Evolutionary conservation across 1,140 invertebrate species (phyloP).

Genomic region (Batillaria attramentaria): DNA sequence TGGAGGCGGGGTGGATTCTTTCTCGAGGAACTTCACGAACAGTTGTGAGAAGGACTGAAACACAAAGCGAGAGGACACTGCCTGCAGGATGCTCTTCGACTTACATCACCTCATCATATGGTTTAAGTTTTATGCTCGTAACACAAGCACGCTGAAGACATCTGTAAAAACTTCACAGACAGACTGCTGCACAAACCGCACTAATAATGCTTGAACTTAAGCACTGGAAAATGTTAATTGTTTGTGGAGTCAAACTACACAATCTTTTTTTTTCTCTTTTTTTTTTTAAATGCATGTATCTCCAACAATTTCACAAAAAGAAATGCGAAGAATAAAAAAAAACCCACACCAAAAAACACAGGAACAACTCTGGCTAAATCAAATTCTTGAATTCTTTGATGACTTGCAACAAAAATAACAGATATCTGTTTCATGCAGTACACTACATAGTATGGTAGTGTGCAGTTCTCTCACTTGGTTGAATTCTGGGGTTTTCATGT

Average conservation of each 20-base stretch:
- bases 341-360: background rate
- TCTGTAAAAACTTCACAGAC: background rate
- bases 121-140: too few relatives aligned
- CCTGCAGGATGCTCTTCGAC: too few relatives aligned
- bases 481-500: background rate
- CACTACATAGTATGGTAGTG: too few relatives aligned
- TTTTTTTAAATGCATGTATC: background rate
- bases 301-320: background rate
- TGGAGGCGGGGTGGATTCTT: conserved; percentile 83
- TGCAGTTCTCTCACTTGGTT: conserved; percentile 30
- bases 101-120: too few relatives aligned
- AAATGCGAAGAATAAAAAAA: background rate
- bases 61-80: conserved; percentile 38
- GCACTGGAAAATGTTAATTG: too few relatives aligned
- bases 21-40: conserved; percentile 91
- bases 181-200: background rate
- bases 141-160: too few relatives aligned
- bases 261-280: too few relatives aligned
- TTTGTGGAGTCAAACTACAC: too few relatives aligned
- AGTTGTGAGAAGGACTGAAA: conserved; percentile 83
- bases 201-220: background rate
- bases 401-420: too few relatives aligned
- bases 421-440: too few relatives aligned
- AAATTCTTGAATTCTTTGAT: too few relatives aligned
- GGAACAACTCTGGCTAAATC: background rate